Base-by-base conservation (phyloP, 2,113 vertebrate genomes). In the Passer montanus region DNA sequence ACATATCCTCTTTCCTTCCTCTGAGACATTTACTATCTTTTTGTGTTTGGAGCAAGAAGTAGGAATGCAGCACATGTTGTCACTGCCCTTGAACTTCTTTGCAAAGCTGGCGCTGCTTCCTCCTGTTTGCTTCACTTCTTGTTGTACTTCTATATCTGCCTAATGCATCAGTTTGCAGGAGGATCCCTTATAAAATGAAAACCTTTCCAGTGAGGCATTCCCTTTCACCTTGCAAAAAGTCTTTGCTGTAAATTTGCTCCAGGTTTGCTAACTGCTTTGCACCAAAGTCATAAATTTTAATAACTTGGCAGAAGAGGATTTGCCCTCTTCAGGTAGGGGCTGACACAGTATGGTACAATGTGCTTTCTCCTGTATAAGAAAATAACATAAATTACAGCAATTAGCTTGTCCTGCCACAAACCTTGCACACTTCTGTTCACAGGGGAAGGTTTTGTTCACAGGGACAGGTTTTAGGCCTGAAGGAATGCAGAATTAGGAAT, bases 281-380 rank as follows among this genome's bases (percentile, higher is more conserved):
- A 85, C 69, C 62, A 84, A 56, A 95, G 96, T 90, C 47, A 88
- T 98, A 98, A 97, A 97, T 97, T 97, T 96, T 84, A 94, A 41
- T 94, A 91, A 97, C 77, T 97, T 94, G 89, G 75, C 50, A 95
- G 90, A 85, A 93, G 85, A 87, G 79, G 84, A 79, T 96, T 97
- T 96, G 73, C 58, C 66, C 46, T 66, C 44, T 95, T 70, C 85
- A 75, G 77, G 39, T 52, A 35, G 93, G 37, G 81, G 46, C 97
- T 96, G 97, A 87, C 96, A 96, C 97, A 4, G 74, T 28, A 8
- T 98, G 97, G 97, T 98, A 97, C 97, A 73, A 87, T 43, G 83
- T 87, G 79, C 69, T 89, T 89, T 84, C 85, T 88, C 56, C 72
- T 93, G 73, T 67, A 7, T 49, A 62, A 80, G 95, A 88, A 93